These are phyloP conservation scores for Euwallacea fornicatus DNA, from an alignment of 1,140 invertebrate species.

Conservation along the genomic window DNA sequence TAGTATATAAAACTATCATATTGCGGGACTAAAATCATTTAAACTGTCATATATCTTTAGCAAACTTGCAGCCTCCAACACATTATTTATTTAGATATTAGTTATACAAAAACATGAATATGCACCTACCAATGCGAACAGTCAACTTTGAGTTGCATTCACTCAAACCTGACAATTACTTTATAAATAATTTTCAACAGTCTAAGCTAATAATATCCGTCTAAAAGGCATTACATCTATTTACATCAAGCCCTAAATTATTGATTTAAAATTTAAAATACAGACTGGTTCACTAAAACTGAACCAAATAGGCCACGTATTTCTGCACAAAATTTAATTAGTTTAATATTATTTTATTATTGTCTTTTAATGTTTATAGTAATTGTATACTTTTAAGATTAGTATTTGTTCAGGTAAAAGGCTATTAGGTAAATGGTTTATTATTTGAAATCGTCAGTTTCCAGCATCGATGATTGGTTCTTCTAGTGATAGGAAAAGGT, in stretches of 20 bases:
- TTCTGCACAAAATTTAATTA: slow-evolving; percentile 29
- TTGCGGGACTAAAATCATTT: no score
- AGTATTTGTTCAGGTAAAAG: slow-evolving; percentile 5
- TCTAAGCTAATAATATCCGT: slow-evolving; percentile 1
- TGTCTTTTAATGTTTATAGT: slow-evolving; percentile 25
- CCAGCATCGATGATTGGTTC: no score
- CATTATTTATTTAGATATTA: slow-evolving; percentile 2
- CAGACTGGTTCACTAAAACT: slow-evolving; percentile 30
- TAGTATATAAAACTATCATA: no score
- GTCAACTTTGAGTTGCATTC: no score
- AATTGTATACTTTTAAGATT: slow-evolving; percentile 26
- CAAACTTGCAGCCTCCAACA: slow-evolving; percentile 19
- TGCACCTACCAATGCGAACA: not conserved
- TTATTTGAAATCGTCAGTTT: no score
- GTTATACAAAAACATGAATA: slow-evolving; percentile 13
- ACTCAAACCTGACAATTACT: no score
- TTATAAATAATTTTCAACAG: slow-evolving; percentile 7
- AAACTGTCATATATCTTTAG: not conserved
- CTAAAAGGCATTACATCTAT: slow-evolving; percentile 29
- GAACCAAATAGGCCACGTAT: slow-evolving; percentile 32
- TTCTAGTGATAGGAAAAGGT: no score
- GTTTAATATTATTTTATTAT: slow-evolving; percentile 24
- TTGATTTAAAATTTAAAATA: slow-evolving; percentile 11
- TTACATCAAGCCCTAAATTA: slow-evolving; percentile 22
- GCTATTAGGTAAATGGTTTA: no score